phyloP scores from a whole-genome alignment of 2,888 invertebrate species.

The Apodemia hepburni region DNA sequence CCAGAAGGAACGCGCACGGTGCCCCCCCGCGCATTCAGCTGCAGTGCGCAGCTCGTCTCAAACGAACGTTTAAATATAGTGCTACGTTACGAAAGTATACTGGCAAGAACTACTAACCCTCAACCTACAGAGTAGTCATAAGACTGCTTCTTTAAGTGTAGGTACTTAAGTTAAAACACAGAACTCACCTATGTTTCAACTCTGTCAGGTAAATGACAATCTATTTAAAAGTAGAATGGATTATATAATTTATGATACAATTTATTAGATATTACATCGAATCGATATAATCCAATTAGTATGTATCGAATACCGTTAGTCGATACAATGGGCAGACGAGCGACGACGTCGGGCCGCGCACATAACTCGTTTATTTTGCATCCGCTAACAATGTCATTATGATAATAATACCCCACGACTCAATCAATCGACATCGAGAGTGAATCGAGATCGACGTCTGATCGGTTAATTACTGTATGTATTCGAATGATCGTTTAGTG shows the following conservation, averaged over 20 bases:
- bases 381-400: conserved; percentile 70
- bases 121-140: too few species aligned
- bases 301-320: conserved; percentile 31
- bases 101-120: too few species aligned
- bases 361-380: conserved; percentile 52
- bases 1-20: too few species aligned
- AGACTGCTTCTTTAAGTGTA: too few species aligned
- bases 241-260: not conserved
- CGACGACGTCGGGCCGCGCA: conserved; percentile 17
- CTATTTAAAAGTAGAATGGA: not conserved
- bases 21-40: too few species aligned
- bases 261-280: conserved; percentile 19
- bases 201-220: not conserved
- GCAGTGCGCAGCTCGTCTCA: too few species aligned
- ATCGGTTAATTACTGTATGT: conserved; percentile 47
- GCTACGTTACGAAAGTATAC: too few species aligned
- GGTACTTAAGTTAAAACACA: not conserved
- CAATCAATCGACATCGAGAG: conserved; percentile 56
- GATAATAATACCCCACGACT: conserved; percentile 47
- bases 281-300: conserved; percentile 35
- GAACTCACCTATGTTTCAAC: not conserved
- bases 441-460: conserved; percentile 52
- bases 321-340: conserved; percentile 27
- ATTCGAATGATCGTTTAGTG: conserved; percentile 28
- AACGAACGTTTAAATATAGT: too few species aligned